Evolutionary conservation across 1,140 invertebrate genomes (phyloP).

Genomic region (Eupeodes corollae): DNA sequence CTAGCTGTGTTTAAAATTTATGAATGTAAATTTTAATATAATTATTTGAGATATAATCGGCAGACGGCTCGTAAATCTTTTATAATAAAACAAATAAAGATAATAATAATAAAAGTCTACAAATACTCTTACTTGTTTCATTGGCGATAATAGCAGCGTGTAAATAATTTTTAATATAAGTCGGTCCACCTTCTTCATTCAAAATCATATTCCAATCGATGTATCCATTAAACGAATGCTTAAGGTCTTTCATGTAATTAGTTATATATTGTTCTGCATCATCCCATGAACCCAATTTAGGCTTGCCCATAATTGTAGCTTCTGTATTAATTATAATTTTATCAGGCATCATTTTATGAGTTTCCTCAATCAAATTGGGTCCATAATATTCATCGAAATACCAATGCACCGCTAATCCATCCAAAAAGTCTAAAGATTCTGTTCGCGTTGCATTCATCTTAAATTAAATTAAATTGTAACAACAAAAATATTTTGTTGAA

Average conservation of each 20-base stretch:
- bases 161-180: slow-evolving; percentile 63
- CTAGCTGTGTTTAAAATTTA: too few species aligned
- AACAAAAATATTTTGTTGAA: too few species aligned
- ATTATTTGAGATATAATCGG: too few species aligned
- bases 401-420: slow-evolving; percentile 76
- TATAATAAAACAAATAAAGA: too few species aligned
- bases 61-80: too few species aligned
- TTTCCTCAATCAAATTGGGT: slow-evolving; percentile 41
- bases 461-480: too few species aligned
- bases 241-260: slow-evolving; percentile 49
- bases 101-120: too few species aligned
- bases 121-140: slow-evolving; percentile 35
- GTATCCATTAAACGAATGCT: slow-evolving; percentile 62
- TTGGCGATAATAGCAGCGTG: slow-evolving; percentile 71
- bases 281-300: slow-evolving; percentile 59
- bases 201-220: slow-evolving; percentile 84
- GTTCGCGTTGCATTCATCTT: slow-evolving; percentile 44
- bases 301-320: slow-evolving; percentile 51
- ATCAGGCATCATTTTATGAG: slow-evolving; percentile 50
- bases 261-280: slow-evolving; percentile 52
- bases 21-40: too few species aligned
- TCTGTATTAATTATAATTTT: slow-evolving; percentile 69
- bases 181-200: slow-evolving; percentile 67
- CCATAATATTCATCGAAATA: slow-evolving; percentile 51
- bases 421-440: slow-evolving; percentile 53